Evolutionary conservation across 2,888 invertebrate genomes (phyloP), one percentile per base, ranked within the genome.

Genomic region (Drosophila eohydei): DNA sequence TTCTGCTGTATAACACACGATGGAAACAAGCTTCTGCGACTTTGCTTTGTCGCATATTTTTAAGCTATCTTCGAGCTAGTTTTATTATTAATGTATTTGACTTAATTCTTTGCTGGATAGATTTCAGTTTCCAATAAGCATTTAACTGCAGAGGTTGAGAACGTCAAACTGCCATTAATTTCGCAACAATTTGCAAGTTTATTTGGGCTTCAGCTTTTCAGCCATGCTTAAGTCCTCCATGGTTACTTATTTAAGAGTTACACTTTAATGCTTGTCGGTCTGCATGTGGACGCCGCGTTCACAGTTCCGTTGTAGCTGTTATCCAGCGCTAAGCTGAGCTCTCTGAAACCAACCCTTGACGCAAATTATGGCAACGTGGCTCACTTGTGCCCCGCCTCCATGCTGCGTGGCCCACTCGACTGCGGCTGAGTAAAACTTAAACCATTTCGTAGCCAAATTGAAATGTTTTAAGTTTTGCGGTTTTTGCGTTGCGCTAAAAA

Each of bases 391-490:
- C 21, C n/a, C 14, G 38, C 11, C 14, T 14, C 11, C 4, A 11
- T 46, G n/a, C 14, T 34, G 7, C 8, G 7, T 8, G 8, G 1
- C 12, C 11, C 48, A 48, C 48, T 48, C 30, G 30, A 1, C n/a
- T n/a, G n/a, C 4, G 21, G 0, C 2, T 6, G 26, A 26, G 51
- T 8, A 36, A 34, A 64, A 64, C 28, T 71, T 58, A 21, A 65
- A 71, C 21, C 50, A 64, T 55, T 61, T 55, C 52, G 21, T 21
- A 14, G 52, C 62, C 44, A 51, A 71, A 64, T 74, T 65, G 62
- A 71, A 78, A 71, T 81, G 69, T 61, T 74, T 80, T 40, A 56
- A 65, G 65, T 80, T 59, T 48, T 72, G 68, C 40, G 78, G 78
- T 57, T 50, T 50, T 50, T 55, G 74, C 44, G 41, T 57, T 54